Percentiles rank a stretch among this genome's conserved stretches.
phyloP scores from a whole-genome alignment of 2,888 invertebrate genomes.

The Serrognathus titanus region DNA sequence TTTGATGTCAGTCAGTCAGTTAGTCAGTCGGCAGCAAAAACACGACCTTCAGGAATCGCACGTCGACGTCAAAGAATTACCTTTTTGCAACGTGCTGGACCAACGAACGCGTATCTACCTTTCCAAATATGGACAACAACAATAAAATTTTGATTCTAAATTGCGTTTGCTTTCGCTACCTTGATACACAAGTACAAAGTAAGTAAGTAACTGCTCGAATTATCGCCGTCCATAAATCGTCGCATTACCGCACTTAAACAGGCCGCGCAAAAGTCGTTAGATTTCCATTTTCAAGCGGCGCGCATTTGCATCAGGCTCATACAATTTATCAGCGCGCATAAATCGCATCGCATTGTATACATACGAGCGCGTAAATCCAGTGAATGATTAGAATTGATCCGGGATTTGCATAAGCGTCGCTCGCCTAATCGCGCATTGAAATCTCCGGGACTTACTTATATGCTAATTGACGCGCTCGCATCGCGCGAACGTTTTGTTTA shows the following conservation, averaged over 20 bases:
- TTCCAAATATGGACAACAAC: no score
- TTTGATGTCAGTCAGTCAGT: no score
- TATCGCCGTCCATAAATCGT: neutral
- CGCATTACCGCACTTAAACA: neutral
- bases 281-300: conserved; percentile 11
- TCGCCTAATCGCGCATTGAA: conserved; percentile 28
- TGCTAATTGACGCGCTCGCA: neutral
- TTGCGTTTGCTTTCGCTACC: no score
- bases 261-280: conserved; percentile 12
- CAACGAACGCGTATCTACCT: no score
- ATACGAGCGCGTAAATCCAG: conserved; percentile 10
- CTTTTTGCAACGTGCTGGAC: no score
- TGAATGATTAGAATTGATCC: neutral
- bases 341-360: conserved; percentile 11
- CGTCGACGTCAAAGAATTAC: no score
- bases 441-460: conserved; percentile 22
- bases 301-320: conserved; percentile 5
- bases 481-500: neutral
- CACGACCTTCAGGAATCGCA: no score
- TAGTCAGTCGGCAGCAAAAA: no score
- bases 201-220: neutral
- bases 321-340: conserved; percentile 14
- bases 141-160: no score
- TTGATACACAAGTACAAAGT: no score
- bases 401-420: conserved; percentile 21